These are phyloP conservation scores for Tupaia chinensis DNA, from an alignment of 2,113 vertebrate species.

Conservation along the genomic window DNA sequence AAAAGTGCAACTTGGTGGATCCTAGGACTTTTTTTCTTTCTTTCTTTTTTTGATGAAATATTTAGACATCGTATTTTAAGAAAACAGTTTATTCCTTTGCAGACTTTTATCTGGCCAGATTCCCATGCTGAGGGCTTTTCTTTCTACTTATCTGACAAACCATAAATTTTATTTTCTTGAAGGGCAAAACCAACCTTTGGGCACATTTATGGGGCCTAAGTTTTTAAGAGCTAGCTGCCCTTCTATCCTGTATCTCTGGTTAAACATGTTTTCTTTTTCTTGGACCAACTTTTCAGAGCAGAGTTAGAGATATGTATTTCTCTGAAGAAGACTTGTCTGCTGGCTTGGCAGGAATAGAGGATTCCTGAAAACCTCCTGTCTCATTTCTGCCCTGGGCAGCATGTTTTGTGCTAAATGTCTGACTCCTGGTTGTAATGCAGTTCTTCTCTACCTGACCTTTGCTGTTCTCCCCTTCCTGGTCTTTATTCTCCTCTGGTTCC, in stretches of 20 bases:
- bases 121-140: slow-evolving; percentile 27
- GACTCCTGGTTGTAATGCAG: accelerated
- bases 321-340: background rate
- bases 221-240: slow-evolving; percentile 60
- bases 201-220: background rate
- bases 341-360: background rate
- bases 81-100: background rate
- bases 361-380: background rate
- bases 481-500: background rate
- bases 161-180: slow-evolving; percentile 68
- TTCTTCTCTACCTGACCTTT: background rate
- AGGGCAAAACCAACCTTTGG: slow-evolving; percentile 70
- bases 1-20: background rate
- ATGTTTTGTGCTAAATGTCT: background rate
- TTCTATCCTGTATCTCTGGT: slow-evolving; percentile 30
- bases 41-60: background rate
- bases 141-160: slow-evolving; percentile 65
- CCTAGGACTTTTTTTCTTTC: background rate
- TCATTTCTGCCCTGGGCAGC: background rate
- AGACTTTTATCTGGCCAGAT: slow-evolving; percentile 10
- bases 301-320: background rate
- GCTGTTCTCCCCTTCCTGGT: background rate
- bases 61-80: background rate
- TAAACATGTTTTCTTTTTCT: slow-evolving; percentile 28
- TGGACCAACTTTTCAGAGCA: background rate